phyloP scores from a whole-genome alignment of 2,888 invertebrate genomes.

The Dorcus parallelipipedus region DNA sequence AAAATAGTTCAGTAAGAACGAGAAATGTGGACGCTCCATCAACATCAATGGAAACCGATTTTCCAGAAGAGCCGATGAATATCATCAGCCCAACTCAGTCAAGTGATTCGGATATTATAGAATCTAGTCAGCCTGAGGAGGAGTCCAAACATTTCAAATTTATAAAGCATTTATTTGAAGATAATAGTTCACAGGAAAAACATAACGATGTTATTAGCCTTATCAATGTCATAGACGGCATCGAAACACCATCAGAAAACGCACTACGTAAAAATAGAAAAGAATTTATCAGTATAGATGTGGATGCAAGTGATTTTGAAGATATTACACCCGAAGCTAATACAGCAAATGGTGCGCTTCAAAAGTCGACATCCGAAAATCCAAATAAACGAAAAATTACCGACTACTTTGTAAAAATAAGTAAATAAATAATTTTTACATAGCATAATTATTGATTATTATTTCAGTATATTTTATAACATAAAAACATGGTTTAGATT shows the following conservation, averaged over 20 bases:
- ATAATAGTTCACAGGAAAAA: slow-evolving; percentile 14
- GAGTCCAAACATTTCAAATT: not conserved
- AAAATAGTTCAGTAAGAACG: not conserved
- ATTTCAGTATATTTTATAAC: too few species aligned
- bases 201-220: slow-evolving; percentile 29
- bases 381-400: slow-evolving; percentile 29
- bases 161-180: not conserved
- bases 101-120: slow-evolving; percentile 11
- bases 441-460: too few species aligned
- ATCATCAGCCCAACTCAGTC: not conserved
- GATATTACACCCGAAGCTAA: not conserved
- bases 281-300: slow-evolving; percentile 3
- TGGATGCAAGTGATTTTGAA: slow-evolving; percentile 18
- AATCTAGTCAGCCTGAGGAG: slow-evolving; percentile 14
- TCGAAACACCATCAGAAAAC: slow-evolving; percentile 5
- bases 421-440: slow-evolving; percentile 13
- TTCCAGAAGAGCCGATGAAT: not conserved
- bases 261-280: not conserved
- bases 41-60: not conserved
- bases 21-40: not conserved
- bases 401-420: slow-evolving; percentile 32
- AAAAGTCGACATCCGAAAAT: not conserved
- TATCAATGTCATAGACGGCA: slow-evolving; percentile 36
- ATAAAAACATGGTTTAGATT: too few species aligned
- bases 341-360: not conserved